phyloP scores from a whole-genome alignment of 2,888 invertebrate species.

The Baccha elongata region DNA sequence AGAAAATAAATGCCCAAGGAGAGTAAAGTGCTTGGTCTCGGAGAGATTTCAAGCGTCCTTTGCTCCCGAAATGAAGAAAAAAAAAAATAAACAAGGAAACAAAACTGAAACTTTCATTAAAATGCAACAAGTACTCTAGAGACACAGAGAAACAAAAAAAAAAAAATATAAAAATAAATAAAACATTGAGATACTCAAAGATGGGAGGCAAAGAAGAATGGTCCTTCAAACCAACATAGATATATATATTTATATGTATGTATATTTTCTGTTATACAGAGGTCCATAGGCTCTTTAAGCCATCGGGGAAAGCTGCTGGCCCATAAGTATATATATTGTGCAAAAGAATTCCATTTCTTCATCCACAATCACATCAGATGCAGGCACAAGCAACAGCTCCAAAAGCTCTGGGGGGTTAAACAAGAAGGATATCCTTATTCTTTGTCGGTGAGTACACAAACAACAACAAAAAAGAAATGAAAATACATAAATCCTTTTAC shows the following conservation, averaged over 20 bases:
- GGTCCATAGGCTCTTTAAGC: constrained; percentile 24
- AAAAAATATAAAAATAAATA: constrained; percentile 51
- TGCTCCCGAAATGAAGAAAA: constrained; percentile 32
- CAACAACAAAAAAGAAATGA: neutral
- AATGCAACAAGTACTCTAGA: constrained; percentile 69
- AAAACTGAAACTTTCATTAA: constrained; percentile 60
- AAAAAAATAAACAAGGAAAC: constrained; percentile 21
- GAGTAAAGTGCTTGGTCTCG: constrained; percentile 56
- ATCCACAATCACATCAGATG: constrained; percentile 28
- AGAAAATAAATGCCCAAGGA: constrained; percentile 48
- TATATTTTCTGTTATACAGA: constrained; percentile 18
- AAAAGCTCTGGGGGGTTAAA: constrained; percentile 31
- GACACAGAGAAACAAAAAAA: constrained; percentile 37
- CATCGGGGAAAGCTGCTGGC: constrained; percentile 25
- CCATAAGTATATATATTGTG: constrained; percentile 30
- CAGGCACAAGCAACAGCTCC: constrained; percentile 37
- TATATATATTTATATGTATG: too few relatives aligned
- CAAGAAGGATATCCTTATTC: constrained; percentile 40
- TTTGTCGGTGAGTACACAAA: constrained; percentile 20
- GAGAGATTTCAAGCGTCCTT: constrained; percentile 62
- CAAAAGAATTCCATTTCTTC: constrained; percentile 25
- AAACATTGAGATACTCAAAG: constrained; percentile 48
- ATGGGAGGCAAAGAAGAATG: constrained; percentile 18
- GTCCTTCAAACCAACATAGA: constrained; percentile 14
- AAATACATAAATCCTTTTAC: constrained; percentile 42